Conservation (phyloP, 2,888 invertebrate genomes). For the Diarsia mendica region DNA sequence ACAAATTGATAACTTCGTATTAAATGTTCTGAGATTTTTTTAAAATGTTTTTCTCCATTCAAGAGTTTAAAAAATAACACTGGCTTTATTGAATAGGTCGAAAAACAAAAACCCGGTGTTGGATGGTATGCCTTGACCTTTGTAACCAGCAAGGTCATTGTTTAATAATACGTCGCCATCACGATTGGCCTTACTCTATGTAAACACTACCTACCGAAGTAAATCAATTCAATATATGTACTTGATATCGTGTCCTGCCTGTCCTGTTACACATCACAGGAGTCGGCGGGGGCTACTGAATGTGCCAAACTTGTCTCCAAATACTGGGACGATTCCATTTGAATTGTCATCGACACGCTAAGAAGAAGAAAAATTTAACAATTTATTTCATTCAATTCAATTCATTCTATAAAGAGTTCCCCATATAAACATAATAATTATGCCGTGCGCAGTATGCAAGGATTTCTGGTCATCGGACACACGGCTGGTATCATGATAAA, state of each 20-base stretch:
- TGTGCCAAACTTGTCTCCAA: no score
- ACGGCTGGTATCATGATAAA: background rate
- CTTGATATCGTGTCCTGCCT: no score
- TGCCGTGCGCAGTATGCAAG: no score
- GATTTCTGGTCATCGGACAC: background rate
- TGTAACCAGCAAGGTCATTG: background rate
- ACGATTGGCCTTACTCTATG: background rate
- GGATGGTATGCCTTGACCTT: conserved; percentile 6
- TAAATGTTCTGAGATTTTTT: conserved; percentile 7
- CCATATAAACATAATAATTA: no score
- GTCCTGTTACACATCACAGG: no score
- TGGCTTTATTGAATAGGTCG: background rate
- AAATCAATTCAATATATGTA: background rate
- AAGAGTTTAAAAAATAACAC: background rate
- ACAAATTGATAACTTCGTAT: background rate
- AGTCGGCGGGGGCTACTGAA: no score
- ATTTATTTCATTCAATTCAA: no score
- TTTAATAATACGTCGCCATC: background rate
- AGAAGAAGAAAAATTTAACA: no score
- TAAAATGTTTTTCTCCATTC: no score
- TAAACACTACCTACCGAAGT: background rate
- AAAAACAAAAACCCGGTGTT: conserved; percentile 1
- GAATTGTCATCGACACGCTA: no score
- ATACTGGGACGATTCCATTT: no score
- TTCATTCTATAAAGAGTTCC: no score